A percentile compares a stretch with the other conserved stretches of the same genome.
phyloP scores from a whole-genome alignment of 2,888 invertebrate genomes.

The Drosophila kambysellisi region DNA sequence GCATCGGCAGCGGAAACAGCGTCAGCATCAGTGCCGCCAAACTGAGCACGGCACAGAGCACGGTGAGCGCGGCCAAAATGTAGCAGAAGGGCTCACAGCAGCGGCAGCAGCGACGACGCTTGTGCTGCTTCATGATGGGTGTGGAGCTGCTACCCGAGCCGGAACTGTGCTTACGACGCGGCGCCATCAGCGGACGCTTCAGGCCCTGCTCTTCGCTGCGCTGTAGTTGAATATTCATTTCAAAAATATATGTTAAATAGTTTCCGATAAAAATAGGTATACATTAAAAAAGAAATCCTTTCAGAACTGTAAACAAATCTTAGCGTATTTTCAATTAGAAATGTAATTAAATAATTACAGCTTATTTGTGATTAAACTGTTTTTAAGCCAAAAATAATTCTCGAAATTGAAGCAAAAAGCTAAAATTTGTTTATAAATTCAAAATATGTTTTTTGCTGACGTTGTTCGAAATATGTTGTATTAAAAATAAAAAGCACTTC shows the following conservation, averaged over 20 bases:
- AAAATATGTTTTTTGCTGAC: neutral
- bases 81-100: constrained; percentile 89
- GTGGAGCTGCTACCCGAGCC: constrained; percentile 83
- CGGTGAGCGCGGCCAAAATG: constrained; percentile 87
- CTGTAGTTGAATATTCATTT: constrained; percentile 70
- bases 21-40: constrained; percentile 88
- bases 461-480: neutral
- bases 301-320: neutral
- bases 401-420: neutral
- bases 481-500: neutral
- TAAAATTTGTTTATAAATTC: neutral
- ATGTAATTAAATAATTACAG: too few species aligned
- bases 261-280: neutral
- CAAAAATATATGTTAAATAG: neutral
- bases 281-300: neutral
- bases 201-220: constrained; percentile 89
- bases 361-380: neutral
- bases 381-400: too few species aligned
- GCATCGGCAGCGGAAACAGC: constrained; percentile 88
- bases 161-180: constrained; percentile 87
- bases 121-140: constrained; percentile 86
- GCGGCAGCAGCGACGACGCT: constrained; percentile 86
- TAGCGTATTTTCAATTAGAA: neutral
- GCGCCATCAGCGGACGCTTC: constrained; percentile 91
- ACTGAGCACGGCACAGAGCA: constrained; percentile 87